These are phyloP conservation scores for Corythaeola cristata DNA, from an alignment of 2,113 vertebrate genomes.

Conservation along the genomic window DNA sequence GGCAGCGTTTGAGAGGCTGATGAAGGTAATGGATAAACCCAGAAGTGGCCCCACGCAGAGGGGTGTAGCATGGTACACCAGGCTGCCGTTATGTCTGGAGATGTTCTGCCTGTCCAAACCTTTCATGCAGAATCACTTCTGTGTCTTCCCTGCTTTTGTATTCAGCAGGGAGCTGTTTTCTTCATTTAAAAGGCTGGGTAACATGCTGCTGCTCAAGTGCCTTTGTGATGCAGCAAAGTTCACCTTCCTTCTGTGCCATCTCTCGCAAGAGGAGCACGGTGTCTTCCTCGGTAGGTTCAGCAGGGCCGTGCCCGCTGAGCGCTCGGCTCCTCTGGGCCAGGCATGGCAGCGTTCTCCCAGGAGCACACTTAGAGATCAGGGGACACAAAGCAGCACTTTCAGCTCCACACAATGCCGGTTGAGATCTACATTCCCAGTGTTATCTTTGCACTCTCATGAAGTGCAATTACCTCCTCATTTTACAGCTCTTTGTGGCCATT, in stretches of 20 bases:
- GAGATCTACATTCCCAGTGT: background rate
- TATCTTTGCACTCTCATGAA: slow-evolving; percentile 5
- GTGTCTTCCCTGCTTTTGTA: background rate
- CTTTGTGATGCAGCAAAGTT: background rate
- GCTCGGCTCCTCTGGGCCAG: rapidly evolving
- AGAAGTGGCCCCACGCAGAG: background rate
- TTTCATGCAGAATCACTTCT: background rate
- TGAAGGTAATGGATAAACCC: background rate
- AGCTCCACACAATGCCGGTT: background rate
- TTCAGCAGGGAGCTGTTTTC: background rate
- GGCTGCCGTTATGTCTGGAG: background rate
- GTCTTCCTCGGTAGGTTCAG: background rate
- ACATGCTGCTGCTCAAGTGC: background rate
- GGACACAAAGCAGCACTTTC: background rate
- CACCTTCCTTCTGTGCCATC: background rate
- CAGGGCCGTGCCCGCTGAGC: rapidly evolving
- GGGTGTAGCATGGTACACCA: background rate
- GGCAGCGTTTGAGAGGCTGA: background rate
- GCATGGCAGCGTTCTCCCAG: background rate
- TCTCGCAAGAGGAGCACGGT: background rate
- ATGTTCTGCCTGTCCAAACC: background rate
- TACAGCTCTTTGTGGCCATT: slow-evolving; percentile 19
- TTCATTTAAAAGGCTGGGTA: background rate
- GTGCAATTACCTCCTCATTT: slow-evolving; percentile 46
- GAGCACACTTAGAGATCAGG: background rate